phyloP scores from a whole-genome alignment of 2,888 invertebrate genomes.

The Meloe dianella region DNA sequence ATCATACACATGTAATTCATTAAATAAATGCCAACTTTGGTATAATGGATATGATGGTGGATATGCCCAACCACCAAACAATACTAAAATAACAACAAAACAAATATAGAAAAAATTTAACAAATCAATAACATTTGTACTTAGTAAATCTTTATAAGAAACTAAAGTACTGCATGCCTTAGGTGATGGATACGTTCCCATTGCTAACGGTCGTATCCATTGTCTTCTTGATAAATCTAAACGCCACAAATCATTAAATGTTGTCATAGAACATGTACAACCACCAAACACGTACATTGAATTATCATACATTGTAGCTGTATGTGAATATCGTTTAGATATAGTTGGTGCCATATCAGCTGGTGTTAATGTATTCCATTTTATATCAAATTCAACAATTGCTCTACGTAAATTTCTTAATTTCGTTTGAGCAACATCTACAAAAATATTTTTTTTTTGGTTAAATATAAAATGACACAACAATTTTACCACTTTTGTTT shows the following conservation, averaged over 20 bases:
- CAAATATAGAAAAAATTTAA: constrained; percentile 10
- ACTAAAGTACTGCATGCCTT: constrained; percentile 95
- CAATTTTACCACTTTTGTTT: neutral
- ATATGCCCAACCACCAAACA: constrained; percentile 97
- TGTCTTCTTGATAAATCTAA: constrained; percentile 84
- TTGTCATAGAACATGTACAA: constrained; percentile 90
- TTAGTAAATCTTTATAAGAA: constrained; percentile 79
- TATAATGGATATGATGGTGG: constrained; percentile 85
- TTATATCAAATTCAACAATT: constrained; percentile 75
- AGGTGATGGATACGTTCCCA: constrained; percentile 91
- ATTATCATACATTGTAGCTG: constrained; percentile 82
- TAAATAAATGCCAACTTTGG: constrained; percentile 87
- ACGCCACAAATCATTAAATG: constrained; percentile 96
- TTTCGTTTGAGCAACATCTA: constrained; percentile 81
- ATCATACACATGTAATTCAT: constrained; percentile 89
- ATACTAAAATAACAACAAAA: constrained; percentile 43
- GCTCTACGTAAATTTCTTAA: constrained; percentile 78
- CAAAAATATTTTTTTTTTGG: constrained; percentile 24
- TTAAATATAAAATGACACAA: constrained; percentile 26
- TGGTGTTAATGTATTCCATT: constrained; percentile 72
- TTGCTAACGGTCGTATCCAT: constrained; percentile 85
- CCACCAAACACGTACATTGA: constrained; percentile 97
- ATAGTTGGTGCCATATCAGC: constrained; percentile 74
- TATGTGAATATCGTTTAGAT: constrained; percentile 90
- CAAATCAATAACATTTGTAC: constrained; percentile 58